Evolutionary conservation across 2,888 invertebrate species (phyloP).

Genomic region (Synanthedon tipuliformis): DNA sequence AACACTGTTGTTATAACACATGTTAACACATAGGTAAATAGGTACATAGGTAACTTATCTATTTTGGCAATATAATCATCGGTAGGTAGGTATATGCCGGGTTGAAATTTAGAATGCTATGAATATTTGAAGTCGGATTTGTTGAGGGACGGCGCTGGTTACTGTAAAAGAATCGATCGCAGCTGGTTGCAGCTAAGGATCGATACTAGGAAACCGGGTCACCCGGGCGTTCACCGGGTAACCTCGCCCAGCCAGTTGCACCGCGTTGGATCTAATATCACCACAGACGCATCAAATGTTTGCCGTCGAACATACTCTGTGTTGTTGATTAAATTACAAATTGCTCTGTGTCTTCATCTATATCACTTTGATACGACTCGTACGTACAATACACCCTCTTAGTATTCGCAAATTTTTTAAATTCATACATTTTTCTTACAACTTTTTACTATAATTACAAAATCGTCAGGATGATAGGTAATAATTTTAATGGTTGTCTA

Average conservation of each 20-base stretch:
- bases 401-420: too few species aligned
- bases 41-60: too few species aligned
- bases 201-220: conserved; percentile 5
- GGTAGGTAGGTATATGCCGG: background rate
- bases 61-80: background rate
- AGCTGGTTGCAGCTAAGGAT: conserved; percentile 3
- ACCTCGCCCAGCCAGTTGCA: conserved; percentile 5
- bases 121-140: background rate
- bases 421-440: too few species aligned
- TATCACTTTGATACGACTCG: too few species aligned
- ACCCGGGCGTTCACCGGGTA: conserved; percentile 4
- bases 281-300: background rate
- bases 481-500: too few species aligned
- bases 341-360: too few species aligned
- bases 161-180: conserved; percentile 7
- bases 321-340: too few species aligned
- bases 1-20: too few species aligned
- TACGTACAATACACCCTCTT: too few species aligned
- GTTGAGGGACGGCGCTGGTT: background rate
- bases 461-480: too few species aligned
- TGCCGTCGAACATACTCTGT: background rate
- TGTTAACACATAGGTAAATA: too few species aligned
- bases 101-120: background rate
- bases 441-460: too few species aligned
- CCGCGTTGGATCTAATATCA: conserved; percentile 4